Percentiles rank a stretch among this genome's conserved stretches.
phyloP scores from a whole-genome alignment of 2,888 invertebrate genomes.

The Mongoloraphidia duomilia region DNA sequence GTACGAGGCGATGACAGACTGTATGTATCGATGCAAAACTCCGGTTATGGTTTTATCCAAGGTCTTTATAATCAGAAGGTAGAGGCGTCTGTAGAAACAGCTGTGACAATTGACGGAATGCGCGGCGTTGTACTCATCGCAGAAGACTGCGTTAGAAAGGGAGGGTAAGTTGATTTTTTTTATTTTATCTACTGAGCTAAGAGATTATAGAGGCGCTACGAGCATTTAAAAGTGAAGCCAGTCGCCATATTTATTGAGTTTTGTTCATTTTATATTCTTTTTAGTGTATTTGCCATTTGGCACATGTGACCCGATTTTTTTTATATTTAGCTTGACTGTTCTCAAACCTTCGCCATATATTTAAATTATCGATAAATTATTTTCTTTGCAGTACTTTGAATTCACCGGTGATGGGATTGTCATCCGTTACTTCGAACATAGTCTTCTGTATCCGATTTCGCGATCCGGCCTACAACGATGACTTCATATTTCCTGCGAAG shows the following conservation, averaged over 20 bases:
- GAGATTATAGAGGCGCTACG: no score
- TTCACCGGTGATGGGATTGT: slow-evolving; percentile 56
- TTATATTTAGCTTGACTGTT: not conserved
- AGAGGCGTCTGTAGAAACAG: slow-evolving; percentile 36
- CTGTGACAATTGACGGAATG: slow-evolving; percentile 66
- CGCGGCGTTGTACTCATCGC: slow-evolving; percentile 64
- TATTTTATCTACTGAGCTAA: not conserved
- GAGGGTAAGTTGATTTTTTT: slow-evolving; percentile 43
- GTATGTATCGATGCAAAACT: slow-evolving; percentile 63
- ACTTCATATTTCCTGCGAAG: slow-evolving; percentile 64
- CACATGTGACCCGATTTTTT: not conserved
- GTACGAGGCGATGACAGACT: slow-evolving; percentile 78
- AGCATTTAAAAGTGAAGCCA: no score
- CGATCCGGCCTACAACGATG: slow-evolving; percentile 63
- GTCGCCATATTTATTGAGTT: no score
- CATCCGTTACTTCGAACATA: slow-evolving; percentile 42
- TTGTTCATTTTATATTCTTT: no score
- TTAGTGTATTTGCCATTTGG: no score
- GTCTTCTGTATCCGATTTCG: slow-evolving; percentile 54
- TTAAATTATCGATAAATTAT: slow-evolving; percentile 7
- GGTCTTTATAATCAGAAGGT: slow-evolving; percentile 49
- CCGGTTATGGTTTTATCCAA: slow-evolving; percentile 51
- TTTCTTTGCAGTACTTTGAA: slow-evolving; percentile 36
- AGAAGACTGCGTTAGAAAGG: slow-evolving; percentile 48
- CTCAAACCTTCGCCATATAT: slow-evolving; percentile 5